Base-by-base conservation (phyloP, 2,113 vertebrate genomes). In the Psephotus haematonotus region DNA sequence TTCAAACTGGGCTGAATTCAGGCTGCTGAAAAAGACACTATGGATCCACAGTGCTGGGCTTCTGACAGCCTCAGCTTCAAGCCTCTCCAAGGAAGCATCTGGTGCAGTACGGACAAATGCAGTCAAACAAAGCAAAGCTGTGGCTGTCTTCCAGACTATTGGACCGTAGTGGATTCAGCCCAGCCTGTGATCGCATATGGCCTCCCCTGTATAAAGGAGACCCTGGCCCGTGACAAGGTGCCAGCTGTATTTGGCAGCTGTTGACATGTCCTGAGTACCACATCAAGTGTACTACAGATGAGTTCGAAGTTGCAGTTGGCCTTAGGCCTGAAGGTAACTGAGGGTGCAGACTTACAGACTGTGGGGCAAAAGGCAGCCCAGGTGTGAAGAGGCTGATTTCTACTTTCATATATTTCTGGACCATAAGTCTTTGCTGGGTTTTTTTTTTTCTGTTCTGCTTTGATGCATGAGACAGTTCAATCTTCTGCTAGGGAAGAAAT, bases 251-350 rank as follows among this genome's bases (percentile, higher is more conserved):
- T 78, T 81, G 64, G n/a, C 46, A 70, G n/a, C 10, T 27, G 11
- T 27, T 79, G 46, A 19, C 0, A 0, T 57, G 24, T 76, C 24
- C 39, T 0, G 0, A 18, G 23, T 69, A 50, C 31, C 8, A 57
- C 47, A 69, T 10, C 19, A 41, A 43, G 14, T 7, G 11, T 52
- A 17, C n/a, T 49, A 31, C 24, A 29, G 25, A 10, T 57, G 49
- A 82, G 9, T n/a, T 35, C 76, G 49, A 52, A 86, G 44, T 17
- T 65, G 10, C 2, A 37, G 47, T 69, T 76, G 35, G 15, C 17
- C 8, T 67, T 68, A 39, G 37, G 68, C 9, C 31, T 71, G 14
- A 41, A 35, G 13, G 17, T 37, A 37, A 14, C 47, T 71, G 33
- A 44, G 5, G 8, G 8, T 47, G 4, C 11, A 63, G 22, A 50